Conservation (phyloP, 2,888 invertebrate genomes). For the Palloptera scutellata region DNA sequence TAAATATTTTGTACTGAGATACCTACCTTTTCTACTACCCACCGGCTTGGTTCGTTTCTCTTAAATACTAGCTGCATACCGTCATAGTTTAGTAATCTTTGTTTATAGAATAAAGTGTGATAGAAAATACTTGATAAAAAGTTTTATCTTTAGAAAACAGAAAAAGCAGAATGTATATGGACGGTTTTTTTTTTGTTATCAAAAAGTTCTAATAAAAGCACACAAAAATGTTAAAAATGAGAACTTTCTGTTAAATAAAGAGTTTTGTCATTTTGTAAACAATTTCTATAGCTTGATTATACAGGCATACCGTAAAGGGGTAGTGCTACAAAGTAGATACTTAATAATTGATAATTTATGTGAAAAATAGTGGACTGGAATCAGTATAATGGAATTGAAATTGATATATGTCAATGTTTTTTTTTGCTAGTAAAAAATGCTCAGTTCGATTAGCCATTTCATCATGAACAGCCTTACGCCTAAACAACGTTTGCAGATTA, state of each 20-base stretch:
- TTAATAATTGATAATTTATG: too few relatives aligned
- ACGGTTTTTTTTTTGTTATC: background rate
- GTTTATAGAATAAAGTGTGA: slow-evolving; percentile 20
- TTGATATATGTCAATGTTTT: too few relatives aligned
- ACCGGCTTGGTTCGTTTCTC: background rate
- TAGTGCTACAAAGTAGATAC: too few relatives aligned
- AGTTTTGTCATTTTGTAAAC: slow-evolving; percentile 5
- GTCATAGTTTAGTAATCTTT: slow-evolving; percentile 23
- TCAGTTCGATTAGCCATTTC: too few relatives aligned
- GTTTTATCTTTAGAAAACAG: background rate
- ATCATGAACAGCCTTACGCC: too few relatives aligned
- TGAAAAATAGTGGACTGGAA: too few relatives aligned
- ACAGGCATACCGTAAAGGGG: too few relatives aligned
- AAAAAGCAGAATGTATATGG: background rate
- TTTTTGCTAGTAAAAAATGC: too few relatives aligned
- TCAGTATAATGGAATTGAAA: too few relatives aligned
- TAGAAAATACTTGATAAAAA: slow-evolving; percentile 5
- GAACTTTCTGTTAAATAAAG: background rate
- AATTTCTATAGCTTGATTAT: background rate
- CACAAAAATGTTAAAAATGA: background rate
- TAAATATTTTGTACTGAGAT: too few relatives aligned
- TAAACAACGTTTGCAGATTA: too few relatives aligned
- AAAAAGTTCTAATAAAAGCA: background rate
- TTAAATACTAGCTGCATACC: background rate
- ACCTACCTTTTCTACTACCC: background rate